Evolutionary conservation across 2,888 invertebrate species (phyloP), one percentile per base, ranked within the genome.

Genomic region (Labia minor): DNA sequence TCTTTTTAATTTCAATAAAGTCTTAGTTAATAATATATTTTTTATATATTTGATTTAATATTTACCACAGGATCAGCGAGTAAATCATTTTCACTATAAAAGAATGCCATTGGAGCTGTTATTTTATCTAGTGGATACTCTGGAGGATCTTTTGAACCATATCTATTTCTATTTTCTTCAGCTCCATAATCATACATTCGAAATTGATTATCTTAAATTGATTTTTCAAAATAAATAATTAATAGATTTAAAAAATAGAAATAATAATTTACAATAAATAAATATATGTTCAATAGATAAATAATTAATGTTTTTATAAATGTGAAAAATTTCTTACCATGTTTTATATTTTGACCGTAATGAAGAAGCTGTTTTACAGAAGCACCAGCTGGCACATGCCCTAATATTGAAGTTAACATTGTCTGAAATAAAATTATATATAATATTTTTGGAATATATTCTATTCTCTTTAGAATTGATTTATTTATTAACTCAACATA

Each of bases 281-380:
- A n/a, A n/a, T n/a, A n/a, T n/a, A n/a, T n/a, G n/a, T n/a, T n/a
- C n/a, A n/a, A n/a, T n/a, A n/a, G n/a, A n/a, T n/a, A n/a, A n/a
- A n/a, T n/a, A n/a, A n/a, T n/a, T n/a, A n/a, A n/a, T n/a, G n/a
- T n/a, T n/a, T n/a, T n/a, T n/a, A n/a, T n/a, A n/a, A n/a, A n/a
- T n/a, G n/a, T 19, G 3, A n/a, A 10, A 14, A 61, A 61, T 19
- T 8, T 1, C 21, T 21, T 68, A 68, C 68, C 66, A 20, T 66
- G 66, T 1, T 33, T 37, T 6, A 68, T 65, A n/a, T 64, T 80
- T 77, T 92, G 92, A 0, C 80, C 85, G 73, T 83, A 92, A 76
- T 92, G 92, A 3, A 85, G 78, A 6, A 90, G 75, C 75, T 90
- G 89, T 72, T 83, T 83, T 1, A 84, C 82, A 0, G 90, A 82